Base-by-base conservation (phyloP, 1,140 invertebrate genomes). In the Acyrthosiphon pisum region DNA sequence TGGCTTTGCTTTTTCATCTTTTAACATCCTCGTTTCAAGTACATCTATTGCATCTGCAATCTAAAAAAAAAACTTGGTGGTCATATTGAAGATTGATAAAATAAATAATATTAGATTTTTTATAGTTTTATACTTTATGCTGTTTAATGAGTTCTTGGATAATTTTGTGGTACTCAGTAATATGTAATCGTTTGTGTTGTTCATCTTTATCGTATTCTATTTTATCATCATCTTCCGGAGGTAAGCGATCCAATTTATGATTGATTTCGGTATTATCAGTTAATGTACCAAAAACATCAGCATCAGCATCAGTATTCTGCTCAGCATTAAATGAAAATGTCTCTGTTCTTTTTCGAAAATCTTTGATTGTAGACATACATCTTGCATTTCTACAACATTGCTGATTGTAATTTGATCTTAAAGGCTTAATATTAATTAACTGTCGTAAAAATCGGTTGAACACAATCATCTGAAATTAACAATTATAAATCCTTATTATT, bases 1-100 rank as follows among this genome's bases (percentile, higher is more conserved):
- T 1, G 98, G 98, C 95, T 97, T 97, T 14, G 97, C 97, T 94
- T 96, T 96, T 95, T 98, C 98, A 94, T 97, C 95, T 95, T 97
- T 96, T 23, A 97, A 94, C 96, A 98, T 97, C 94, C 96, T 95
- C 48, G 96, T 95, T 94, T 98, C 97, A 35, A 99, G 95, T 9
- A 98, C 96, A 94, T 97, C 96, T 68, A 98, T 95, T 11, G 98
- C 98, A 95, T 97, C 96, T 94, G 96, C 91, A 60, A 94, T 60
- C 94, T 95, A 93, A 30, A 94, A 86, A 83, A 41, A 81, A 83
- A 92, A 60, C 44, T 22, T 22, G 6, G 11, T 11, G 50, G 44
- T 83, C 9, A 37, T 22, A 30, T 4, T 35, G 11, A 68, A 30
- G 11, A 83, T 35, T 48, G 26, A 22, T 11, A 26, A 53, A 94